Evolutionary conservation across 2,888 invertebrate genomes (phyloP).

Genomic region (Anthrax anthrax): DNA sequence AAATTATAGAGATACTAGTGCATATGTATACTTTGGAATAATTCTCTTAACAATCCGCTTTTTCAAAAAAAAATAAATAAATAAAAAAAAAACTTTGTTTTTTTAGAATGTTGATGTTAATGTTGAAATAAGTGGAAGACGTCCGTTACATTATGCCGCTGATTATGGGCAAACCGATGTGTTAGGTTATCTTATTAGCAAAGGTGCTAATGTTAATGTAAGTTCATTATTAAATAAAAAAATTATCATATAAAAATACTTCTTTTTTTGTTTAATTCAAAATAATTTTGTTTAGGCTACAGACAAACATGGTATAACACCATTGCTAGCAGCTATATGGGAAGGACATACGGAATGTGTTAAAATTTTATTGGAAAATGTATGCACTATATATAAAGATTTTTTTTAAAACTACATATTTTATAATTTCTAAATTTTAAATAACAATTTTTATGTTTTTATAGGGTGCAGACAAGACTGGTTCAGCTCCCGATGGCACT

Average conservation of each 20-base stretch:
- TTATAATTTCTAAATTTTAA: neutral
- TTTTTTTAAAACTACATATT: neutral
- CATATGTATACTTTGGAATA: too few relatives aligned
- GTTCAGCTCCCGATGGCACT: slow-evolving; percentile 74
- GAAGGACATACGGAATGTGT: slow-evolving; percentile 91
- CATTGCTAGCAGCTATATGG: slow-evolving; percentile 89
- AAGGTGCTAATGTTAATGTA: slow-evolving; percentile 91
- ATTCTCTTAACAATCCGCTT: too few relatives aligned
- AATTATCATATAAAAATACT: neutral
- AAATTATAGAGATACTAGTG: too few relatives aligned
- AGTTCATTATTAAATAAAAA: slow-evolving; percentile 36
- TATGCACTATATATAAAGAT: slow-evolving; percentile 35
- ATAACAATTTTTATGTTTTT: slow-evolving; percentile 9
- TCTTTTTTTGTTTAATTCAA: too few relatives aligned
- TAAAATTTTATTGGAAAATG: slow-evolving; percentile 70
- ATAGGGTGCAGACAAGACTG: slow-evolving; percentile 71
- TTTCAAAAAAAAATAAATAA: neutral
- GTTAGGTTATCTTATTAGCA: slow-evolving; percentile 69
- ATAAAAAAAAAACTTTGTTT: slow-evolving; percentile 7
- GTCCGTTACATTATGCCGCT: slow-evolving; percentile 84
- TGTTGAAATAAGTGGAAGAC: slow-evolving; percentile 74
- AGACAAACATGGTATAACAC: slow-evolving; percentile 92
- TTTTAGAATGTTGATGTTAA: slow-evolving; percentile 69
- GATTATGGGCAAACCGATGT: slow-evolving; percentile 91
- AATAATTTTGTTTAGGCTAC: slow-evolving; percentile 49